Base-by-base conservation (phyloP, 1,140 invertebrate species). In the Linepithema humile region DNA sequence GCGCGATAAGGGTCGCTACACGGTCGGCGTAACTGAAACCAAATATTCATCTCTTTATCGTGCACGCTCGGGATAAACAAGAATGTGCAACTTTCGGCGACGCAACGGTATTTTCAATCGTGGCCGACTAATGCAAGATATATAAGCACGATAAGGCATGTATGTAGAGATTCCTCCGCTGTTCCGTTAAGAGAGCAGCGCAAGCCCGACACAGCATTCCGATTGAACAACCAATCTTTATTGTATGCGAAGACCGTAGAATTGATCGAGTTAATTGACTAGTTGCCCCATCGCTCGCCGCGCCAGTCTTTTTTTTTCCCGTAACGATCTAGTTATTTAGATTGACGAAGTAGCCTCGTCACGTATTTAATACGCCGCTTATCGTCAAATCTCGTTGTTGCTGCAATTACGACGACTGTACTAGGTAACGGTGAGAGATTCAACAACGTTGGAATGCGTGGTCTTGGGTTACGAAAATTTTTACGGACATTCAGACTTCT, bases 31-130 rank as follows among this genome's bases (percentile, higher is more conserved):
- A 60, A n/a, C n/a, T 50, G 83, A 29, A 48, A 26, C n/a, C 69
- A 75, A 82, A 87, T 89, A 89, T 70, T 62, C 38, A 48, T 60
- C 59, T 3, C 12, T 45, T 89, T 90, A 90, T 89, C 88, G 60
- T 64, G 1, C 45, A 3, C 35, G n/a, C 10, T 55, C n/a, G n/a
- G 74, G 73, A 83, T 87, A 87, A 91, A 90, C 65, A 90, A 82
- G 60, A 80, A 84, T 87, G 85, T 90, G 87, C 88, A 90, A 87
- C 67, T 87, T 77, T 83, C 50, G 53, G 10, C 32, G 32, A 53
- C 6, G 20, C 45, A 17, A 17, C 20, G 6, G 38, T 5, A 32
- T 57, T 72, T 57, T 10, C 10, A 45, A n/a, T n/a, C 53, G 40
- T n/a, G 12, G 0, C 3, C 35, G 29, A 48, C 3, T 77, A 48